Base-by-base conservation (phyloP, 2,888 invertebrate species). In the Aphrophora alni region DNA sequence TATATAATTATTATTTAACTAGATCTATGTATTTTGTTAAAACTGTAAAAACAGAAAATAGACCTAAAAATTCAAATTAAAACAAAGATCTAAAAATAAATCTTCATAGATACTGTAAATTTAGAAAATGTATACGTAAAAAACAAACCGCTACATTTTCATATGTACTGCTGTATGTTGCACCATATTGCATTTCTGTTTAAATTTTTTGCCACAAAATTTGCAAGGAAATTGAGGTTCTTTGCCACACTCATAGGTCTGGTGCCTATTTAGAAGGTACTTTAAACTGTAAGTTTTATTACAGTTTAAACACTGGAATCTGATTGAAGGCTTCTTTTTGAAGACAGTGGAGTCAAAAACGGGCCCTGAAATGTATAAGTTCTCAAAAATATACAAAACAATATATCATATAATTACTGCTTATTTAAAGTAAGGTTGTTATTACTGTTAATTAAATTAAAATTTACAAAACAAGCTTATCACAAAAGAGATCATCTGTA, bases 221-320 rank as follows among this genome's bases (percentile, higher is more conserved):
- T n/a, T 88, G 84, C 89, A 89, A 77, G 88, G 88, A 84, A 89
- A 89, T 82, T 88, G 88, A 0, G 89, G 89, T 82, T 88, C 88
- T 84, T 88, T 88, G 69, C 88, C 88, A 83, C 89, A 89, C 77
- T 89, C 89, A 87, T 88, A 89, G 80, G 88, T 88, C 84, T 88
- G 88, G 84, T 89, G 89, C 78, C 68, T 76, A 24, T 75, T 75
- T n/a, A 82, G 72, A 25, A 75, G 68, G 26, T 38, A 83, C 17
- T 80, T 80, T 44, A 80, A 78, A 21, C 77, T 78, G 74, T 85
- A 85, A 7, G 72, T 26, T 38, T 81, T 81, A n/a, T 80, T 78
- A 73, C 84, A 84, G 21, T n/a, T 27, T 10, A 78, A 71, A 75
- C 85, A 85, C 21, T 59, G 27, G 26, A 71, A 71, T 27, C 27